Conservation (phyloP, 2,797 vertebrate species). For the Anolis apletophallus region DNA sequence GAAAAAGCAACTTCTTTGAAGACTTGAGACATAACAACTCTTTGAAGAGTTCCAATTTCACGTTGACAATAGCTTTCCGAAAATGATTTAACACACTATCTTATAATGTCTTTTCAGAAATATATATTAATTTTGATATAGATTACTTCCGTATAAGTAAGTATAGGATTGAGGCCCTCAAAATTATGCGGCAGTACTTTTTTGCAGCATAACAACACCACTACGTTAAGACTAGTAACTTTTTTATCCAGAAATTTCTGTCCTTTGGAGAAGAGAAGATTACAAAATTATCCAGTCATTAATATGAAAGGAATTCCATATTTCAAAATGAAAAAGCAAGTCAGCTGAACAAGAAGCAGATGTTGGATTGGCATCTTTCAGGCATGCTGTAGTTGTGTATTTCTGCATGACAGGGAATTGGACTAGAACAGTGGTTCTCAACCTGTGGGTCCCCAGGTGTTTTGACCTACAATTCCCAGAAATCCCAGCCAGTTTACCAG, state of each 20-base stretch:
- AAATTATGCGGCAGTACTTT: not conserved
- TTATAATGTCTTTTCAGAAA: not conserved
- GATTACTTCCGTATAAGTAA: not conserved
- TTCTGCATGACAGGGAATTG: too few relatives aligned
- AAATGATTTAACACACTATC: not conserved
- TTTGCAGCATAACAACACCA: too few relatives aligned
- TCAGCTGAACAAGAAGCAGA: not conserved
- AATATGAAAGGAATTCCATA: not conserved
- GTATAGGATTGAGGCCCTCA: not conserved
- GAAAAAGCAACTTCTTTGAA: not conserved
- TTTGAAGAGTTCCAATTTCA: not conserved
- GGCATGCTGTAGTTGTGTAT: too few relatives aligned
- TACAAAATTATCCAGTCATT: not conserved
- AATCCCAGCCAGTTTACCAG: too few relatives aligned
- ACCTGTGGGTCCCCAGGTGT: too few relatives aligned
- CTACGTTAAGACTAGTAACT: not conserved
- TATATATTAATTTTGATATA: not conserved
- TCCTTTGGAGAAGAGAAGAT: not conserved
- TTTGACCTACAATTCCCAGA: too few relatives aligned
- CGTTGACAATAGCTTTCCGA: not conserved
- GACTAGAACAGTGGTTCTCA: too few relatives aligned
- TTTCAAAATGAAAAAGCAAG: not conserved
- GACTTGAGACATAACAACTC: not conserved
- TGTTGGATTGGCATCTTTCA: too few relatives aligned
- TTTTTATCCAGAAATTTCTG: not conserved